Base-by-base conservation (phyloP, 2,888 invertebrate species). In the Calameuta filiformis region DNA sequence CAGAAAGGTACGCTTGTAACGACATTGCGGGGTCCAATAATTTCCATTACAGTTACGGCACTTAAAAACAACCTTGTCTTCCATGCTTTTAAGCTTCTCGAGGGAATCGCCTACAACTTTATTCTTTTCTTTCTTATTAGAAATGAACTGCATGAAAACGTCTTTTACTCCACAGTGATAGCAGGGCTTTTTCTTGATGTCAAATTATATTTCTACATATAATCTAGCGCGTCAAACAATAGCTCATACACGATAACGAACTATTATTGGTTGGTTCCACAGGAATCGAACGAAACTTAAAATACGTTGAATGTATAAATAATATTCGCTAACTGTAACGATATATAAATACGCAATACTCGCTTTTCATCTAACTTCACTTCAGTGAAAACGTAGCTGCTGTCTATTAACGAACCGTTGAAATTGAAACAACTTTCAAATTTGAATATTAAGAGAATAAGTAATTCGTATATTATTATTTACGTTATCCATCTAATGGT, bases 21-120 rank as follows among this genome's bases (percentile, higher is more conserved):
- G 99, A 94, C 99, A 99, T 89, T 97, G 97, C 69, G 98, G 95
- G 68, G 99, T 98, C 98, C 99, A 99, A 94, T 99, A 99, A 90
- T 99, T 99, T 77, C 98, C 97, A 88, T 96, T 96, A 91, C 98
- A 98, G 80, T 95, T 96, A 92, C 98, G 95, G 89, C 98, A 98
- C 90, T 96, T 97, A 83, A 96, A 95, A 83, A 95, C 94, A 81
- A 95, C 95, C 90, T 95, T 95, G 87, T 95, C 94, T 86, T 93
- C 91, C 92, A 92, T 90, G 88, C 82, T 93, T 81, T 97, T 97
- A 69, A 97, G 92, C 88, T 97, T 97, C 88, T 97, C 96, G 77
- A 98, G 92, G 3, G 96, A 94, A 86, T 96, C 96, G 87, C 98
- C 98, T 87, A 97, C 97, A 73, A 95, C 95, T 81, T 97, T 95